Base-by-base conservation (phyloP, 1,140 invertebrate genomes). In the Drosophila truncata region DNA sequence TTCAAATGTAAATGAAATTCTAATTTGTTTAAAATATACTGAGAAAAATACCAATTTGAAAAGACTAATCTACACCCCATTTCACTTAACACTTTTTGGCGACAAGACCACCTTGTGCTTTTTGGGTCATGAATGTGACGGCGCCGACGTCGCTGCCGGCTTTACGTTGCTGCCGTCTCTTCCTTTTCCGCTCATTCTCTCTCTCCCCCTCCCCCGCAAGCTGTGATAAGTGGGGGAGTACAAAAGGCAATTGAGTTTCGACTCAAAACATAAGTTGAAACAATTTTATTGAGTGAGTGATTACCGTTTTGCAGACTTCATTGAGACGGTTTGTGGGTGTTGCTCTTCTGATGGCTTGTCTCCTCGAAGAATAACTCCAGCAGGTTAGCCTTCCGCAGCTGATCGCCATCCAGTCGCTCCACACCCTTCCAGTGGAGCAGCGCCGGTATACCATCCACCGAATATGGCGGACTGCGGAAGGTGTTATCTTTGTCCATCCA, bases 281-380 rank as follows among this genome's bases (percentile, higher is more conserved):
- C 20, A 13, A 37, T 31, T 54, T 76, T 65, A 57, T 69, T 71
- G 49, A 23, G 50, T 46, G 35, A 23, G 20, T 74, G 33, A n/a
- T 49, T 49, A 11, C 27, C 47, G 16, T 20, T 27, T 35, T 16
- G 50, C 18, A 23, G 31, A 54, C 20, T 11, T 54, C 18, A 54
- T 2, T 35, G 8, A 16, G 7, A 0, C 49, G 49, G 27, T 7
- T 0, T 11, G 8, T 23, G n/a, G 27, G 20, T 18, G 33, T 8
- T 13, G 50, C 59, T 62, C 50, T 46, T 69, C 11, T 9, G 35
- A 10, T 10, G 0, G n/a, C 73, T 33, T 5, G 72, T 78, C 52
- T 78, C 77, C 7, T 88, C 73, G 49, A 88, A 88, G 67, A 88
- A 88, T 2, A 88, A 37, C 54, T 82, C 33, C 14, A 88, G 50